Conservation (phyloP, 2,113 vertebrate species). For the Larimichthys polyactis region DNA sequence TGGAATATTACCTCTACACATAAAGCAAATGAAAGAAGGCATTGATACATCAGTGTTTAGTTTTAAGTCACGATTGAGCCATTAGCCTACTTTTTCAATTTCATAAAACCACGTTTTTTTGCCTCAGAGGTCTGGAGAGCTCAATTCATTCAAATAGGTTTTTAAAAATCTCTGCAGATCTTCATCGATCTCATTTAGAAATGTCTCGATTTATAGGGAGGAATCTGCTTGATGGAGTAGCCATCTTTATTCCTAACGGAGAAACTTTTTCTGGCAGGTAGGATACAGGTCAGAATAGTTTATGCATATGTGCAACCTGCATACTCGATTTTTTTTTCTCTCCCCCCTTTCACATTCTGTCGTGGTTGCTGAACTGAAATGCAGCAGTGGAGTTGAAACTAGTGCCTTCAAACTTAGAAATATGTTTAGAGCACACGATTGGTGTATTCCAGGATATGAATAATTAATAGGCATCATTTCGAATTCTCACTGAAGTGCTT, state of each 20-base stretch:
- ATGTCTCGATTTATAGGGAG: constrained; percentile 1
- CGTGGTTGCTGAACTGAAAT: constrained; percentile 24
- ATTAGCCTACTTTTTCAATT: constrained; percentile 29
- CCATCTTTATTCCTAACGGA: constrained; percentile 14
- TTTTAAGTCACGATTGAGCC: constrained; percentile 39
- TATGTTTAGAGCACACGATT: constrained; percentile 74
- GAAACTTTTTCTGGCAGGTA: constrained; percentile 27
- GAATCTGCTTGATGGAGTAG: constrained; percentile 16
- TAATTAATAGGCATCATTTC: constrained; percentile 81
- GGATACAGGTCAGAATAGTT: constrained; percentile 43
- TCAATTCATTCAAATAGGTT: constrained; percentile 20
- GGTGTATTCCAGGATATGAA: constrained; percentile 81
- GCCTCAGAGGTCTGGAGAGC: constrained; percentile 10
- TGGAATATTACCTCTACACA: constrained; percentile 59
- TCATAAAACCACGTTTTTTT: constrained; percentile 15
- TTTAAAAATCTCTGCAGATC: constrained; percentile 7
- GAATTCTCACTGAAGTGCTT: constrained; percentile 84
- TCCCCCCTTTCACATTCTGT: constrained; percentile 23
- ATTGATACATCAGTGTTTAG: constrained; percentile 60
- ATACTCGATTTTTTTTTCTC: constrained; percentile 15
- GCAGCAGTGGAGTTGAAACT: constrained; percentile 61
- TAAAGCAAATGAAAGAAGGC: constrained; percentile 63
- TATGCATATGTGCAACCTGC: constrained; percentile 21
- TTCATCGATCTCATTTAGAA: constrained; percentile 20
- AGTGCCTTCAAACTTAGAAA: constrained; percentile 74